These are phyloP conservation scores for Magallana nippona DNA, from an alignment of 2,888 invertebrate species.

Conservation along the genomic window DNA sequence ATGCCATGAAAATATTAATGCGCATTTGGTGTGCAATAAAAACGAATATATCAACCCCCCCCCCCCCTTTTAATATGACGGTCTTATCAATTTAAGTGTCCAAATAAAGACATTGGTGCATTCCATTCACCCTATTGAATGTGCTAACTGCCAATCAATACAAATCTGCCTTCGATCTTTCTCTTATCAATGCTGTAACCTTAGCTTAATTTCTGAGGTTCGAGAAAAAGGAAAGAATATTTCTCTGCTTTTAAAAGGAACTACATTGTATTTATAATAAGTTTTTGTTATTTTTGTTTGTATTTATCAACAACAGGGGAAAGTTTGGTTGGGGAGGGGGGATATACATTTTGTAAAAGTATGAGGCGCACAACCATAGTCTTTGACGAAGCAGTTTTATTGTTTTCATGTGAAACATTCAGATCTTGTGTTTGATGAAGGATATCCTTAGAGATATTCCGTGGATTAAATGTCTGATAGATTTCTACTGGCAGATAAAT, in stretches of 20 bases:
- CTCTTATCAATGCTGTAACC: slow-evolving; percentile 2
- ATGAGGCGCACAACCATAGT: too few relatives aligned
- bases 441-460: slow-evolving; percentile 7
- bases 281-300: too few relatives aligned
- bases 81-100: not conserved
- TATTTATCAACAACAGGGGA: too few relatives aligned
- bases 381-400: not conserved
- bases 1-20: not conserved
- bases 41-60: not conserved
- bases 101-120: not conserved
- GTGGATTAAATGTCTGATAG: slow-evolving; percentile 4
- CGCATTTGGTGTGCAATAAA: not conserved
- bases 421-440: not conserved
- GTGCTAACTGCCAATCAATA: not conserved
- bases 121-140: not conserved
- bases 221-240: not conserved
- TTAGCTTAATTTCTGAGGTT: not conserved
- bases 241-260: too few relatives aligned
- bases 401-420: not conserved
- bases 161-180: not conserved
- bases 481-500: slow-evolving; percentile 14
- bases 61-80: not conserved
- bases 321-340: too few relatives aligned
- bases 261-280: too few relatives aligned
- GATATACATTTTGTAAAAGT: too few relatives aligned